Percentiles rank a stretch among this genome's conserved stretches.
Conservation (phyloP, 2,888 invertebrate species). For the Fragum sueziense region DNA sequence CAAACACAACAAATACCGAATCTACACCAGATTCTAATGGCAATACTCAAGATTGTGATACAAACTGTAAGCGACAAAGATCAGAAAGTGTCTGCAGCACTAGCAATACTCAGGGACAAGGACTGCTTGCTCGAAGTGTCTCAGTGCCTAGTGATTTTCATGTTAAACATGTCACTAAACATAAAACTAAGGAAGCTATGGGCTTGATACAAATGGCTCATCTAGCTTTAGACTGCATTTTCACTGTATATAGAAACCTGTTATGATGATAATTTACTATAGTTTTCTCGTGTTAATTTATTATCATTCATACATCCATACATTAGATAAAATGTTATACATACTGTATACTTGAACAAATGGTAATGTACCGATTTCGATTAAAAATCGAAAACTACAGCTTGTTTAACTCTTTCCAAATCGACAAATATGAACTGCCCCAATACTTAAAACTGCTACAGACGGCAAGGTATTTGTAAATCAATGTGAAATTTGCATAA, state of each 20-base stretch:
- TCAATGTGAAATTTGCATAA: too few relatives aligned
- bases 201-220: neutral
- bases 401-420: too few relatives aligned
- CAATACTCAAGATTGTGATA: neutral
- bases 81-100: neutral
- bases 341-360: too few relatives aligned
- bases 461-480: too few relatives aligned
- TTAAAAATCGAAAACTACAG: too few relatives aligned
- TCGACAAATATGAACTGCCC: too few relatives aligned
- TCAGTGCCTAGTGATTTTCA: neutral
- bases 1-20: too few relatives aligned
- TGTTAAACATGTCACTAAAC: neutral
- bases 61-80: neutral
- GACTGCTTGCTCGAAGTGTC: neutral
- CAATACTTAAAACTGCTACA: too few relatives aligned
- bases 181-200: neutral
- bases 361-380: too few relatives aligned
- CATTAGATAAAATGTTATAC: too few relatives aligned
- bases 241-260: constrained; percentile 14
- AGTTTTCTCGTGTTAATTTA: too few relatives aligned
- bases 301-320: too few relatives aligned
- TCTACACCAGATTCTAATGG: neutral
- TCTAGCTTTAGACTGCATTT: constrained; percentile 3
- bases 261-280: neutral
- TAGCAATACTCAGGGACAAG: neutral